Evolutionary conservation across 2,113 vertebrate species (phyloP), one percentile per base, ranked within the genome.

Genomic region (Pygoscelis adeliae): DNA sequence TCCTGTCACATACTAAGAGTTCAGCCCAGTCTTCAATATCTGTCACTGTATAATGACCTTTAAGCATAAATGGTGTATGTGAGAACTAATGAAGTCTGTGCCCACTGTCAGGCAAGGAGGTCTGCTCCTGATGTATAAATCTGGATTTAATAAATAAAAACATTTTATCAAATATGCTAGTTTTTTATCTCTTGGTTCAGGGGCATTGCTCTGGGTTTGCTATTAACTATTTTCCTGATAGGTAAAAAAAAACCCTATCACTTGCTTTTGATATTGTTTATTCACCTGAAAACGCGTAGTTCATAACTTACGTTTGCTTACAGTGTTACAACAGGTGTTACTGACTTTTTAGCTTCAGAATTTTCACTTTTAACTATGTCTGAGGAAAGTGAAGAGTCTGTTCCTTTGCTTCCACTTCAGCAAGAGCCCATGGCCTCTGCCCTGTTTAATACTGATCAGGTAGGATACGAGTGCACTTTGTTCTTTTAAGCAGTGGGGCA

Each of bases 361-460:
- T 90, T 88, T 95, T 92, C 97, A 92, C 90, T 91, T 96, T 98
- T 95, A 95, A 94, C 77, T 83, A 97, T 98, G 97, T 97, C 91
- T 92, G 78, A 94, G 92, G 97, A 95, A 93, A 85, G 87, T 86
- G 94, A 96, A 97, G 97, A 98, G 83, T 98, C 85, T 82, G 79
- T 97, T 95, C 97, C 97, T 91, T 97, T 97, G 95, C 97, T 98
- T 96, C 95, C 93, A 86, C 95, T 96, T 89, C 96, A 97, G 95
- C 92, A 85, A 95, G 95, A 97, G 91, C 92, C 89, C 95, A n/a
- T 97, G 93, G 67, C 91, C 79, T 96, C 88, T 90, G 71, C 96
- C 94, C 90, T 91, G 80, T 94, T 93, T 97, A 96, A 94, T 96
- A 71, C 87, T 92, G 53, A 96, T 93, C 93, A 97, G 70, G 93